These are phyloP conservation scores for Tapirus terrestris DNA, from an alignment of 2,113 vertebrate species.

Conservation along the genomic window DNA sequence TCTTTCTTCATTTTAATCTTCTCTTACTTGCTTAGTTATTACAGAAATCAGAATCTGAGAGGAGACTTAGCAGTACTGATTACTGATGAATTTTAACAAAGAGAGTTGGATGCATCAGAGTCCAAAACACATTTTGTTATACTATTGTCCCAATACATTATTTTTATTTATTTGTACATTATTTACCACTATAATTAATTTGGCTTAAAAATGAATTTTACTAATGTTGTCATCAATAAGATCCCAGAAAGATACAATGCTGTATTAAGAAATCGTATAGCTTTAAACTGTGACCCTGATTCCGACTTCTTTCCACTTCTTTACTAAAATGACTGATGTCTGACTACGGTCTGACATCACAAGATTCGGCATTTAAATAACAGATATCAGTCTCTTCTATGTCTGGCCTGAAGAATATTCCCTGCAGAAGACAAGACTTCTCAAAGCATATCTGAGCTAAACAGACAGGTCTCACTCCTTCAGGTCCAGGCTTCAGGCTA, in stretches of 20 bases:
- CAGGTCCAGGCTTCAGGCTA: not conserved
- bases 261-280: not conserved
- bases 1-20: not conserved
- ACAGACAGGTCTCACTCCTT: constrained; percentile 41
- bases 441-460: constrained; percentile 68
- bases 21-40: not conserved
- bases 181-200: not conserved
- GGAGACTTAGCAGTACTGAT: not conserved
- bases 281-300: not conserved
- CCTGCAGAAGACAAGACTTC: constrained; percentile 61
- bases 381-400: constrained; percentile 58
- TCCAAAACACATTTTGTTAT: not conserved
- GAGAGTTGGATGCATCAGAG: not conserved
- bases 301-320: not conserved
- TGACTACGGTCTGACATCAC: constrained; percentile 6
- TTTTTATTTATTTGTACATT: not conserved
- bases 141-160: not conserved
- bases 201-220: not conserved
- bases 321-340: constrained; percentile 34
- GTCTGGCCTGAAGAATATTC: constrained; percentile 57
- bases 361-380: constrained; percentile 71
- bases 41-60: not conserved
- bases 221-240: not conserved
- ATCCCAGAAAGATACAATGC: not conserved
- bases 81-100: not conserved